Conservation (phyloP, 2,888 invertebrate genomes). For the Drosophila atripex region DNA sequence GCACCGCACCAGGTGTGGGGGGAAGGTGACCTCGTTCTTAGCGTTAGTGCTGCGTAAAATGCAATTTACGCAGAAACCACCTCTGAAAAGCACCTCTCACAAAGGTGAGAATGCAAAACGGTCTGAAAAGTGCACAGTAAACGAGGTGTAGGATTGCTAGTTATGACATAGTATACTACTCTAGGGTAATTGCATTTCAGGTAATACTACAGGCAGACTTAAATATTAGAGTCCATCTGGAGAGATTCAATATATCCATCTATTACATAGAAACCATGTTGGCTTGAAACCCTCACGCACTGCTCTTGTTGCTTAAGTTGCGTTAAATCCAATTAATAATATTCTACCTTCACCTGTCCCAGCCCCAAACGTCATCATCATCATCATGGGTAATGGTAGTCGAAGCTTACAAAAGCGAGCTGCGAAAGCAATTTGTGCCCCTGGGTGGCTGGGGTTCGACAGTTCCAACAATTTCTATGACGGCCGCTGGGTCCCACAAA, state of each 20-base stretch:
- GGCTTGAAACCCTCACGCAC: slow-evolving; percentile 17
- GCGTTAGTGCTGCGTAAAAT: slow-evolving; percentile 59
- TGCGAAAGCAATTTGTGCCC: slow-evolving; percentile 60
- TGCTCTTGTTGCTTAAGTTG: slow-evolving; percentile 65
- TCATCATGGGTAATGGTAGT: slow-evolving; percentile 16
- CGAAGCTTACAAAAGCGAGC: slow-evolving; percentile 53
- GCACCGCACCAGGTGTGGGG: background rate
- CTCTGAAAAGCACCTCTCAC: slow-evolving; percentile 16
- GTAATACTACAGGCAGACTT: background rate
- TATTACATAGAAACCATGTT: background rate
- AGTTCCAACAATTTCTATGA: slow-evolving; percentile 5
- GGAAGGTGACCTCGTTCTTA: slow-evolving; percentile 60
- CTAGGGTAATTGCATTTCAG: background rate
- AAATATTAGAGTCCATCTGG: background rate
- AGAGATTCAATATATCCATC: background rate
- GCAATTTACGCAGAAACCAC: slow-evolving; percentile 60
- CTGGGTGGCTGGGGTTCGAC: slow-evolving; percentile 16
- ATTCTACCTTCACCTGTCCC: slow-evolving; percentile 11
- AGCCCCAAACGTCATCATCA: slow-evolving; percentile 3
- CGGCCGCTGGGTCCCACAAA: slow-evolving; percentile 27
- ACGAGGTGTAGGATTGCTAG: slow-evolving; percentile 13
- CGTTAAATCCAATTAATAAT: slow-evolving; percentile 78
- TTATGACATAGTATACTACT: background rate
- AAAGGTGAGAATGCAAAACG: slow-evolving; percentile 52
- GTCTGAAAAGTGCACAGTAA: slow-evolving; percentile 30